Evolutionary conservation across 2,113 vertebrate species (phyloP).

Genomic region (Numenius arquata): DNA sequence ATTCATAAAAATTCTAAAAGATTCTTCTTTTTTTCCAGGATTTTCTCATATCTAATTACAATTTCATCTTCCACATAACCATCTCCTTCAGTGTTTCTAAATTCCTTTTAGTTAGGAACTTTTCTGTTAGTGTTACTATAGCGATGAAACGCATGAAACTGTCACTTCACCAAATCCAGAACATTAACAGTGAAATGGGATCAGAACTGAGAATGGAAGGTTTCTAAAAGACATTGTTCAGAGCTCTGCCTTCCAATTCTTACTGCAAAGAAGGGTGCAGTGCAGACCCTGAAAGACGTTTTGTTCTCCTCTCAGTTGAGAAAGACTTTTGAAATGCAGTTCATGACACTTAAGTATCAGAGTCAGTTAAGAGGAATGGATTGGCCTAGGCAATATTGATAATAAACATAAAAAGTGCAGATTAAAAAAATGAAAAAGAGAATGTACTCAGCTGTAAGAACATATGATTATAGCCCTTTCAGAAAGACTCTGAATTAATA

Average conservation of each 20-base stretch:
- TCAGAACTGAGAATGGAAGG: not conserved
- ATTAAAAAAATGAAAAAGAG: not conserved
- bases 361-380: not conserved
- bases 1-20: not conserved
- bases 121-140: not conserved
- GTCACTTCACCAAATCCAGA: not conserved
- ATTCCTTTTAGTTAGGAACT: not conserved
- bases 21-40: not conserved
- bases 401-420: not conserved
- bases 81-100: not conserved
- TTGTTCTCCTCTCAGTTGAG: not conserved
- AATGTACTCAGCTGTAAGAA: constrained; percentile 18
- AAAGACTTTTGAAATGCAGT: not conserved
- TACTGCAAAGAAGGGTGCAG: not conserved
- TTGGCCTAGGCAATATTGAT: not conserved
- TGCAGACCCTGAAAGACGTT: not conserved
- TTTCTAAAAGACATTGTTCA: not conserved
- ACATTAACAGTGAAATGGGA: not conserved
- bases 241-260: not conserved
- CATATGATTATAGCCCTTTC: constrained; percentile 47
- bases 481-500: constrained; percentile 56
- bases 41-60: not conserved
- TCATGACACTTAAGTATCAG: not conserved
- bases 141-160: not conserved
- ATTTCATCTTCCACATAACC: not conserved